These are phyloP conservation scores for Sinocyclocheilus anshuiensis DNA, from an alignment of 2,113 vertebrate species.

Conservation along the genomic window DNA sequence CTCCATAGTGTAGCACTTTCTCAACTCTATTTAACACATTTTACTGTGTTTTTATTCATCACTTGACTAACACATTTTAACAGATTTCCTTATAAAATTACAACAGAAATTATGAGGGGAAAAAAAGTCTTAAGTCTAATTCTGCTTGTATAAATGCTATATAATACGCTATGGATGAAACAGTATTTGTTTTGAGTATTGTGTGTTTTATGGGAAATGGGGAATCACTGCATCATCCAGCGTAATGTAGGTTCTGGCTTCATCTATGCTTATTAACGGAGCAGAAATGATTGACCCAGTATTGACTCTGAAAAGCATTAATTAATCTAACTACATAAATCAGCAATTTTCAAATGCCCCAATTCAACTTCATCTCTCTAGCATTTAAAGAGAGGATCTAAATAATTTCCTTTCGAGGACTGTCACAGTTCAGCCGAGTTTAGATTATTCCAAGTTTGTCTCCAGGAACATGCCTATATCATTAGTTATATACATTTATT, in stretches of 20 bases:
- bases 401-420: neutral
- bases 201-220: neutral
- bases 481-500: neutral
- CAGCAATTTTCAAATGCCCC: neutral
- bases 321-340: slow-evolving; percentile 6
- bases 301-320: neutral
- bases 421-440: neutral
- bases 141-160: no score
- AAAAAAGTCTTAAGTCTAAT: no score
- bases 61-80: neutral
- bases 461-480: neutral
- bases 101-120: no score
- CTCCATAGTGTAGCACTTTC: neutral
- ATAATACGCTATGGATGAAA: no score
- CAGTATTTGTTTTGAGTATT: neutral
- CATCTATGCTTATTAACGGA: neutral
- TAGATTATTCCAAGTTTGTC: neutral
- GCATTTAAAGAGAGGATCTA: neutral
- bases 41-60: neutral
- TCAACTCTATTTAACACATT: neutral
- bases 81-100: no score
- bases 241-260: neutral
- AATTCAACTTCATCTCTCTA: neutral
- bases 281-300: slow-evolving; percentile 3
- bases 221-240: neutral